These are phyloP conservation scores for Ceyx melanurus DNA, from an alignment of 2,113 vertebrate species.

Conservation along the genomic window DNA sequence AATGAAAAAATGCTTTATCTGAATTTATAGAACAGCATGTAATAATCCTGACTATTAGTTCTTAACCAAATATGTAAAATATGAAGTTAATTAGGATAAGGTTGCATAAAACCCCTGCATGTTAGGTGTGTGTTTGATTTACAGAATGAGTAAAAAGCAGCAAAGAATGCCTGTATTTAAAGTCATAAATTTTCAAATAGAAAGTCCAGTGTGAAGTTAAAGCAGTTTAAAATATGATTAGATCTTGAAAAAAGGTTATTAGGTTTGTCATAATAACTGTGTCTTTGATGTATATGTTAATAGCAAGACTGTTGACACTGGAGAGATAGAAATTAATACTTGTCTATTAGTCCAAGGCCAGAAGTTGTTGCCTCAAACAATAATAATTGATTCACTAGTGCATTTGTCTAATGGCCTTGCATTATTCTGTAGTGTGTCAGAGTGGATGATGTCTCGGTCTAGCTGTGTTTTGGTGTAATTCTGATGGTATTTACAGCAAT, in stretches of 20 bases:
- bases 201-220: background rate
- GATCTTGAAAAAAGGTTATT: background rate
- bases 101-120: background rate
- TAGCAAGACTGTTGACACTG: slow-evolving; percentile 55
- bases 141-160: background rate
- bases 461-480: background rate
- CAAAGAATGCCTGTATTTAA: background rate
- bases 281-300: slow-evolving; percentile 58
- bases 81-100: background rate
- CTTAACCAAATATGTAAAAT: background rate
- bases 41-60: background rate
- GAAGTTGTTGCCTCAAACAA: slow-evolving; percentile 70
- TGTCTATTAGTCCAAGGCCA: slow-evolving; percentile 59
- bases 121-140: background rate
- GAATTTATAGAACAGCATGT: background rate
- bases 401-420: slow-evolving; percentile 64
- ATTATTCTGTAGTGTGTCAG: background rate
- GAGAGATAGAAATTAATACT: slow-evolving; percentile 70
- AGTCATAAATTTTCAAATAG: background rate
- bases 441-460: background rate
- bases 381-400: slow-evolving; percentile 70
- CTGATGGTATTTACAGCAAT: background rate
- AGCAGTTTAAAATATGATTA: background rate
- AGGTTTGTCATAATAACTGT: slow-evolving; percentile 22
- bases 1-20: background rate